Evolutionary conservation across 2,888 invertebrate species (phyloP).

Genomic region (Cheilosia vernalis): DNA sequence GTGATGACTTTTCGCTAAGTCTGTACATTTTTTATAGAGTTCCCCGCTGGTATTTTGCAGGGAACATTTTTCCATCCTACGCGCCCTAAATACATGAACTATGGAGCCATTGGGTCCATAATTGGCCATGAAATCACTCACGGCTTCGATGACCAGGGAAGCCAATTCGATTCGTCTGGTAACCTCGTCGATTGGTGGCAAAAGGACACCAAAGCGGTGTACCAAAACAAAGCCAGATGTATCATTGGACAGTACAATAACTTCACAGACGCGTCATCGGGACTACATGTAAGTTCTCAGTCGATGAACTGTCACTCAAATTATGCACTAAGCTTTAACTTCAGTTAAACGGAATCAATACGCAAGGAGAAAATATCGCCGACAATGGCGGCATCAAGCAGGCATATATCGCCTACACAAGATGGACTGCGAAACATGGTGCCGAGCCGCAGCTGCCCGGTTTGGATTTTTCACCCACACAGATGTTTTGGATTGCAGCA

Average conservation of each 20-base stretch:
- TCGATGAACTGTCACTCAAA: background rate
- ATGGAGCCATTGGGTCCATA: conserved; percentile 95
- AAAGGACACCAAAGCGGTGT: conserved; percentile 91
- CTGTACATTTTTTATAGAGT: too few relatives aligned
- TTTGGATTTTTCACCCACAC: conserved; percentile 87
- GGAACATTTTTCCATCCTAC: too few relatives aligned
- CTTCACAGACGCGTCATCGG: conserved; percentile 91
- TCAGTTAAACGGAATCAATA: too few relatives aligned
- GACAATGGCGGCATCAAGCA: conserved; percentile 97
- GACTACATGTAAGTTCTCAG: conserved; percentile 82
- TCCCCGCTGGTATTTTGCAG: too few relatives aligned
- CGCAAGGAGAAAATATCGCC: conserved; percentile 97
- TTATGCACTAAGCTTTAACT: conserved; percentile 85
- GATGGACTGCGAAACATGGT: conserved; percentile 88
- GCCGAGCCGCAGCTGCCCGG: conserved; percentile 89
- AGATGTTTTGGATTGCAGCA: conserved; percentile 92
- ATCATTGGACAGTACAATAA: conserved; percentile 97
- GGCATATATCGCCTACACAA: conserved; percentile 92
- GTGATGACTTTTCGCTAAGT: too few relatives aligned
- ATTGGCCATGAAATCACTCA: too few relatives aligned
- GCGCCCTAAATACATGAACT: conserved; percentile 98
- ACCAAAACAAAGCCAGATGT: conserved; percentile 93
- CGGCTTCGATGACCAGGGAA: conserved; percentile 95
- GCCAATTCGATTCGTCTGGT: conserved; percentile 96
- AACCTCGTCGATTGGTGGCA: conserved; percentile 98